These are phyloP conservation scores for Nesogale talazaci DNA, from an alignment of 2,113 vertebrate genomes.

Conservation along the genomic window DNA sequence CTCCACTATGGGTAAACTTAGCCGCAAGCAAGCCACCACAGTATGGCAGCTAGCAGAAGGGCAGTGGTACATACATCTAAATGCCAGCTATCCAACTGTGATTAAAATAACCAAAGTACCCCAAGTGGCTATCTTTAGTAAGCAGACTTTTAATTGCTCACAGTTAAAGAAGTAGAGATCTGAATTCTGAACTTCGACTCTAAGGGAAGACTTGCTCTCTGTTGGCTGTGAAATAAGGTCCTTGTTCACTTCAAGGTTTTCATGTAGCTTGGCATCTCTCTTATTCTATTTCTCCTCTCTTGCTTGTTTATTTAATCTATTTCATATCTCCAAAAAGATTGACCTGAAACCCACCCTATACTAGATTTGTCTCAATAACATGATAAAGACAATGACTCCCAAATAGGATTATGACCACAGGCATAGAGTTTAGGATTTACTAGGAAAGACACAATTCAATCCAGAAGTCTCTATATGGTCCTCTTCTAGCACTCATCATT, in stretches of 20 bases:
- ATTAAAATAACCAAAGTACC: not conserved
- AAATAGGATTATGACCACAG: not conserved
- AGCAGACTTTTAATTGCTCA: not conserved
- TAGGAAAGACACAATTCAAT: not conserved
- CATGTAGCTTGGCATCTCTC: not conserved
- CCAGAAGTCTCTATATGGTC: not conserved
- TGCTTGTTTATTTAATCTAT: not conserved
- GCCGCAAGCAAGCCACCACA: not conserved
- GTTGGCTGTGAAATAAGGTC: not conserved
- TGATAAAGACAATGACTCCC: not conserved
- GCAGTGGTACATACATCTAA: not conserved
- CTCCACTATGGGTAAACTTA: not conserved
- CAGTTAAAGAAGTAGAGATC: not conserved
- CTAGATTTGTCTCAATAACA: not conserved
- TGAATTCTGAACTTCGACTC: not conserved
- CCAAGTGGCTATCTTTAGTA: not conserved
- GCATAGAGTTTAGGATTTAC: not conserved
- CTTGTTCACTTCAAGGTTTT: not conserved
- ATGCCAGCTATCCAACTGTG: accelerated
- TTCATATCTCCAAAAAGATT: not conserved
- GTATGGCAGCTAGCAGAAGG: not conserved
- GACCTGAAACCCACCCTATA: not conserved
- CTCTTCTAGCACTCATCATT: not conserved
- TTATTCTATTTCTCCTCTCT: not conserved
- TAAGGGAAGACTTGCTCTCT: too few relatives aligned